These are phyloP conservation scores for Tuberolachnus salignus DNA, from an alignment of 2,888 invertebrate species.

Conservation along the genomic window DNA sequence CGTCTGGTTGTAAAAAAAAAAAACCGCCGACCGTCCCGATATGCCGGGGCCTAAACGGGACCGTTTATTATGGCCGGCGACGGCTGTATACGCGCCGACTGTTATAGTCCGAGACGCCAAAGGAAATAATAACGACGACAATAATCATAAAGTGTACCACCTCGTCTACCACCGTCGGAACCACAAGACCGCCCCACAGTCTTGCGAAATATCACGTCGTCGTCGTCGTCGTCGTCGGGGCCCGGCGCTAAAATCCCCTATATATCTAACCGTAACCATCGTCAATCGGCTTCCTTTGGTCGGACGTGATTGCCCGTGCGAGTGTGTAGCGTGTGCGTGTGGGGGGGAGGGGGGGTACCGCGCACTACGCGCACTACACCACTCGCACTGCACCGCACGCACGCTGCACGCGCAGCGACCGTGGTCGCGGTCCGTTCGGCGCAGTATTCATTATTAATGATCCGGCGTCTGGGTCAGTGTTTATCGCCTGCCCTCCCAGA, in stretches of 20 bases:
- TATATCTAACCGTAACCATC: neutral
- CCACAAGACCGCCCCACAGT: no score
- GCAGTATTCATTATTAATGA: slow-evolving; percentile 39
- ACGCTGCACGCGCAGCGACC: neutral
- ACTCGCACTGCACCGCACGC: neutral
- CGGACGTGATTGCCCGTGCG: slow-evolving; percentile 12
- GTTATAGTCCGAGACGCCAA: slow-evolving; percentile 6
- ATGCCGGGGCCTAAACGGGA: no score
- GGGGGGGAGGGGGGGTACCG: no score
- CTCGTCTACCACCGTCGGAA: neutral
- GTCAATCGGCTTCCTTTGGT: neutral
- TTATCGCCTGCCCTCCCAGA: neutral
- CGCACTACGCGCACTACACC: neutral
- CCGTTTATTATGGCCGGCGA: slow-evolving; percentile 33
- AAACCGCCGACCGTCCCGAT: no score
- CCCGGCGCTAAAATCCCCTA: neutral
- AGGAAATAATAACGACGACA: slow-evolving; percentile 44
- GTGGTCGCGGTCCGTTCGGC: neutral
- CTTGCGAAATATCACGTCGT: neutral
- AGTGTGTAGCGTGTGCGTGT: no score
- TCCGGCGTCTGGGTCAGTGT: slow-evolving; percentile 31
- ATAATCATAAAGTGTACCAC: slow-evolving; percentile 32
- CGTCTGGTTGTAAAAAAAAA: no score
- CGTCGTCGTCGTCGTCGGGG: neutral
- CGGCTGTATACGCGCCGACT: neutral